A percentile compares a stretch with the other conserved stretches of the same genome.
phyloP scores from a whole-genome alignment of 2,113 vertebrate genomes.

The Pitta sordida region DNA sequence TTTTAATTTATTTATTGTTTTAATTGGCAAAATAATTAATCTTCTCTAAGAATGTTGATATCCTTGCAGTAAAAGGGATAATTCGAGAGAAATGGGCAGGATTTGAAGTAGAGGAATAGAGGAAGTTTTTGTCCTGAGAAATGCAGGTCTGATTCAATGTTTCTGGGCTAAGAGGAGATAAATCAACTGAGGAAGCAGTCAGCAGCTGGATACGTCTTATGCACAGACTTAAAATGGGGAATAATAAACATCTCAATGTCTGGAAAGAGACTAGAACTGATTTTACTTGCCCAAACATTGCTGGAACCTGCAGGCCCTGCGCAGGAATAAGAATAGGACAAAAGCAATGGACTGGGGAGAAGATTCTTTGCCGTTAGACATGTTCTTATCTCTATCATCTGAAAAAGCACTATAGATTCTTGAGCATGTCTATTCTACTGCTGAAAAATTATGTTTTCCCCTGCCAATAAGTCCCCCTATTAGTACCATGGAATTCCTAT shows the following conservation, averaged over 20 bases:
- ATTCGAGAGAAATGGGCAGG: not conserved
- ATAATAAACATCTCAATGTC: not conserved
- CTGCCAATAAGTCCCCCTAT: not conserved
- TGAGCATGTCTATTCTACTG: not conserved
- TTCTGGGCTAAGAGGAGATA: not conserved
- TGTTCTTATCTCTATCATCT: not conserved
- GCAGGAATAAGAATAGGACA: not conserved
- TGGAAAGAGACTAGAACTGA: not conserved
- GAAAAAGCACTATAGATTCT: not conserved
- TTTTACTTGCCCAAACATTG: not conserved
- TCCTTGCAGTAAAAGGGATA: not conserved
- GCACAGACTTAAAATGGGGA: not conserved
- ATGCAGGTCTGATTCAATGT: not conserved
- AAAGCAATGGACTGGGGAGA: not conserved
- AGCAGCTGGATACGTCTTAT: not conserved
- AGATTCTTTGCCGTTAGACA: not conserved
- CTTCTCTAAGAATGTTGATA: not conserved
- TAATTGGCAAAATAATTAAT: not conserved
- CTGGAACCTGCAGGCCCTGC: not conserved
- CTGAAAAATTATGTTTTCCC: slow-evolving; percentile 11
- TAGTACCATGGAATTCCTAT: not conserved
- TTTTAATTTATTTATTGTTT: not conserved
- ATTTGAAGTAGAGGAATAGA: not conserved
- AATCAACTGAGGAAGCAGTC: not conserved
- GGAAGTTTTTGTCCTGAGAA: not conserved